Evolutionary conservation across 2,113 vertebrate species (phyloP), one percentile per base, ranked within the genome.

Genomic region (Oncorhynchus kisutch): DNA sequence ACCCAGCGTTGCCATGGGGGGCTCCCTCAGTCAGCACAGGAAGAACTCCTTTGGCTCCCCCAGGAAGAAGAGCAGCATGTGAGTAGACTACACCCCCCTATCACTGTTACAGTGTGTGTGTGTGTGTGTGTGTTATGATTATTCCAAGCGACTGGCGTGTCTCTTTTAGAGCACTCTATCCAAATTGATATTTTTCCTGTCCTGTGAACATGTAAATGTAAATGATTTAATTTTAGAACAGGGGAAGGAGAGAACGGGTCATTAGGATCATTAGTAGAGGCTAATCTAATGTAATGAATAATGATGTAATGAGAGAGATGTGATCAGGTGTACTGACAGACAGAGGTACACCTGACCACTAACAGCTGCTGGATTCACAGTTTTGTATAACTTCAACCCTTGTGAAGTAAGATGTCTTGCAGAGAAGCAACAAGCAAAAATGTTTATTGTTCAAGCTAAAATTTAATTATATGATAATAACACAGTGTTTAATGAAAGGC

Each of bases 11-110:
- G 82, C 82, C 83, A 92, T 92, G 92, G 91, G 91, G 81, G 88
- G 89, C 83, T 91, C 93, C 70, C 81, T 92, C 68, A 92, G 87
- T 82, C 89, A 90, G 59, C 75, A 84, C 71, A 85, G 84, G 84
- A 92, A 87, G 77, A 82, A 77, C 72, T 87, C 78, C 22, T 71
- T 81, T 73, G 85, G 86, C 85, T 89, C 86, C 78, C 85, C 84
- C 16, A 27, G 27, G 72, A 90, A 92, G 89, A 87, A 84, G 72
- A 84, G 80, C 88, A 92, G 91, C 89, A 85, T 87, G 92, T 91
- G 83, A 91, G 89, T 86, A 45, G 39, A 16, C 9, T 51, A 24
- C n/a, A 67, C 39, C 2, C 11, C 39, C 62, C 16, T 6, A 79
- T 92, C 90, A 88, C 85, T 89, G 88, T 0, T 6, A 13, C 59